Conservation (phyloP, 1,140 invertebrate species). For the Oscheius sp. region DNA sequence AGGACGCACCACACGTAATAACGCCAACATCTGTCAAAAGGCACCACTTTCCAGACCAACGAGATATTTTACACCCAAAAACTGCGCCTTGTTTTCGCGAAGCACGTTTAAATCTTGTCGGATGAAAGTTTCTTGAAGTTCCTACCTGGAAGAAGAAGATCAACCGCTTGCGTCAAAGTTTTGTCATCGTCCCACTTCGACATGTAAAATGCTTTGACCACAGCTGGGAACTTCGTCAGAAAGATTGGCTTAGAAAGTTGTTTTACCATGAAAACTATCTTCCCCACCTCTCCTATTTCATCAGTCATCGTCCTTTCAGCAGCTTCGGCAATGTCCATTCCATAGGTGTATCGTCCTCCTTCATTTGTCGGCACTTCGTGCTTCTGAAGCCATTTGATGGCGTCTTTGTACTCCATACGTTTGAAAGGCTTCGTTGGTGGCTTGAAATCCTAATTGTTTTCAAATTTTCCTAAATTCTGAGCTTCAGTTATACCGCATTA, state of each 20-base stretch:
- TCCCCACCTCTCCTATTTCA: slow-evolving; percentile 74
- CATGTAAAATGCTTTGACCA: slow-evolving; percentile 99
- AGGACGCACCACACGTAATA: neutral
- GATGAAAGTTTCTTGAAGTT: neutral
- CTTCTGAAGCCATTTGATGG: slow-evolving; percentile 77
- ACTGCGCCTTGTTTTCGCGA: neutral
- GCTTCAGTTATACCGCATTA: slow-evolving; percentile 72
- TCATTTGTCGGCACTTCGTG: neutral
- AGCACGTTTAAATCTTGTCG: too few relatives aligned
- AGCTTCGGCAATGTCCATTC: slow-evolving; percentile 70
- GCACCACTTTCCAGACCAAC: neutral
- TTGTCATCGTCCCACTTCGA: slow-evolving; percentile 77
- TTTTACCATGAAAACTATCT: neutral
- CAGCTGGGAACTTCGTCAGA: slow-evolving; percentile 84
- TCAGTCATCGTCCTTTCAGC: slow-evolving; percentile 99
- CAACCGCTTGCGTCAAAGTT: slow-evolving; percentile 87
- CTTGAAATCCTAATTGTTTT: slow-evolving; percentile 71
- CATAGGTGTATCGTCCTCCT: neutral
- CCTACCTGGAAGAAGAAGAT: slow-evolving; percentile 80
- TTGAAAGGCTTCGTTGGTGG: slow-evolving; percentile 83
- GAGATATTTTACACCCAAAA: neutral
- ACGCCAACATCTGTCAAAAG: neutral
- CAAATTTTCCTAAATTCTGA: slow-evolving; percentile 2
- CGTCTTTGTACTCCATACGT: slow-evolving; percentile 89
- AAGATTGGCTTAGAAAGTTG: slow-evolving; percentile 74